These are phyloP conservation scores for Drosophila cracens DNA, from an alignment of 2,888 invertebrate species.

Conservation along the genomic window DNA sequence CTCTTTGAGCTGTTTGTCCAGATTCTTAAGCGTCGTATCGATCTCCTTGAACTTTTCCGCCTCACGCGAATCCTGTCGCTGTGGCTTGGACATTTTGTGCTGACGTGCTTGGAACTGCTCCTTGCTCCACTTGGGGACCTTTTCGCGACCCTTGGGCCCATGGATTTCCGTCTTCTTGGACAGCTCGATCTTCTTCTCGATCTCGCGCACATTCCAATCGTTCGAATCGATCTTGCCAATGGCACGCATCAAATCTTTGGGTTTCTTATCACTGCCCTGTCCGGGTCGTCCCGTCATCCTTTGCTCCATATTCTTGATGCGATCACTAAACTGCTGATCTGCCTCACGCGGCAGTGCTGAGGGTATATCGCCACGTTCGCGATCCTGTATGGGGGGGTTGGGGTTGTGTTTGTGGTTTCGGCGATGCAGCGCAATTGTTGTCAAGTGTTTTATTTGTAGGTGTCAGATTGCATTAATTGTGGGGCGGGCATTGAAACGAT, in stretches of 20 bases:
- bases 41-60: conserved; percentile 90
- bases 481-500: conserved; percentile 28
- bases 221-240: conserved; percentile 95
- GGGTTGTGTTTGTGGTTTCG: conserved; percentile 15
- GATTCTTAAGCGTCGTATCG: conserved; percentile 89
- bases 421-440: conserved; percentile 27
- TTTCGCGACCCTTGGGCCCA: conserved; percentile 87
- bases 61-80: conserved; percentile 86
- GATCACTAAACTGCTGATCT: conserved; percentile 85
- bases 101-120: conserved; percentile 90
- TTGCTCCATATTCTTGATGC: conserved; percentile 91
- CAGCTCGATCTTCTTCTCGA: conserved; percentile 93
- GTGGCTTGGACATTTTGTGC: conserved; percentile 89
- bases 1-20: conserved; percentile 91
- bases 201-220: conserved; percentile 96
- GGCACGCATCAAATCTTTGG: conserved; percentile 93
- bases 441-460: conserved; percentile 32
- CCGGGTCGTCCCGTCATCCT: conserved; percentile 88
- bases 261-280: conserved; percentile 89
- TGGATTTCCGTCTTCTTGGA: conserved; percentile 85
- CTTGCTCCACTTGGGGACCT: conserved; percentile 96
- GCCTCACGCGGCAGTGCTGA: conserved; percentile 83
- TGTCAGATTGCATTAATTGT: conserved; percentile 44
- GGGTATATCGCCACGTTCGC: conserved; percentile 84
- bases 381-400: conserved; percentile 77